phyloP scores from a whole-genome alignment of 2,888 invertebrate genomes.

The Cyaniris semiargus region DNA sequence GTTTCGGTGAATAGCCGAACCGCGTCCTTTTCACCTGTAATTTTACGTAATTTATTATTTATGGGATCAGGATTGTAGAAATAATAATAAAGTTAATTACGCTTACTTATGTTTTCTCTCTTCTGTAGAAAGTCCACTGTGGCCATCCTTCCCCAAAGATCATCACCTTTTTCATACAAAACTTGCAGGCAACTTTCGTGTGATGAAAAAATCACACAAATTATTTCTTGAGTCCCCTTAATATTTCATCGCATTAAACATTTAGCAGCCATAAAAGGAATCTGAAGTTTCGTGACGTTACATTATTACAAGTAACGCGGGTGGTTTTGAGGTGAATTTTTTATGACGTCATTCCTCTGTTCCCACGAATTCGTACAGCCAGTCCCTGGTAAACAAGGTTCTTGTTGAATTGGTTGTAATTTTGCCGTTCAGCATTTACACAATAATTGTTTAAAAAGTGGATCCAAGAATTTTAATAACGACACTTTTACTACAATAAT shows the following conservation, averaged over 20 bases:
- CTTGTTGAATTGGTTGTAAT: not conserved
- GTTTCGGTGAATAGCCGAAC: not conserved
- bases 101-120: too few species aligned
- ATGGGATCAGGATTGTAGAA: too few species aligned
- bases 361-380: slow-evolving; percentile 25
- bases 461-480: too few species aligned
- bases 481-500: too few species aligned
- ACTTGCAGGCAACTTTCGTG: not conserved
- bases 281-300: slow-evolving; percentile 29
- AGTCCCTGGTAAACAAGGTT: not conserved
- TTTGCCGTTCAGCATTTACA: not conserved
- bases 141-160: too few species aligned
- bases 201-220: slow-evolving; percentile 1
- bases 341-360: slow-evolving; percentile 22
- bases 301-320: slow-evolving; percentile 20
- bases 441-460: too few species aligned
- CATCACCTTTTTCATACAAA: not conserved
- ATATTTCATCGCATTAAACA: slow-evolving; percentile 24
- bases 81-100: too few species aligned
- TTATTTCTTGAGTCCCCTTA: not conserved
- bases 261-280: slow-evolving; percentile 26
- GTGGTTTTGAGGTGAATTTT: slow-evolving; percentile 31
- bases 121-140: too few species aligned
- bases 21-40: not conserved
- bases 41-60: not conserved